Conservation (phyloP, 2,113 vertebrate genomes). For the Rhadina sibilatrix region DNA sequence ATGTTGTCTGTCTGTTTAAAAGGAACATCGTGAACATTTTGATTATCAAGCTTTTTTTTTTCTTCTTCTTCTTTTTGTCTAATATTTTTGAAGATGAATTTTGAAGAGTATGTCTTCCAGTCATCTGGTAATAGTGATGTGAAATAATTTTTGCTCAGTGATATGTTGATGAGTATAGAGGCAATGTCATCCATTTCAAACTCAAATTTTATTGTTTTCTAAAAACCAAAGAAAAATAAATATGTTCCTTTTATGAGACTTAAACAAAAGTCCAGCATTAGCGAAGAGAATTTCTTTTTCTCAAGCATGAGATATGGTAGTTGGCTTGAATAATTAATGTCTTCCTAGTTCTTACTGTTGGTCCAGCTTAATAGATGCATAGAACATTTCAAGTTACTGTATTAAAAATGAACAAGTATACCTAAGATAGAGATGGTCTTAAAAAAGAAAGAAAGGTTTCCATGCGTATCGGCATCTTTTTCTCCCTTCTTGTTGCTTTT, state of each 20-base stretch:
- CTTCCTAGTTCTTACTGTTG: neutral
- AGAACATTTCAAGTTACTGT: neutral
- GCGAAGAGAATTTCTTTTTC: neutral
- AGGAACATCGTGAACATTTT: neutral
- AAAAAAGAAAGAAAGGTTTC: neutral
- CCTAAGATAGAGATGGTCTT: neutral
- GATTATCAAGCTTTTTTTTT: neutral
- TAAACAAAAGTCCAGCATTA: neutral
- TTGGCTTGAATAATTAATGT: neutral
- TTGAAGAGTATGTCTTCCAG: neutral
- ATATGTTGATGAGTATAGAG: neutral
- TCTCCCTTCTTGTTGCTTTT: conserved; percentile 20
- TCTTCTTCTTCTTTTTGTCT: neutral
- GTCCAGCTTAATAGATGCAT: neutral
- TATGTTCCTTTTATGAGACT: neutral
- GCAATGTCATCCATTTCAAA: neutral
- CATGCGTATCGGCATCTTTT: neutral
- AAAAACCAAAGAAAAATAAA: neutral
- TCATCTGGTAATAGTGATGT: neutral
- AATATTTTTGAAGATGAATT: neutral
- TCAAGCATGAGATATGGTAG: neutral
- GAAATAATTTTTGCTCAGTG: neutral
- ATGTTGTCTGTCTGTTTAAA: neutral
- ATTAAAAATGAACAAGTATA: neutral
- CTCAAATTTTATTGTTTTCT: neutral